These are phyloP conservation scores for Bactericera cockerelli DNA, from an alignment of 1,140 invertebrate genomes.

Conservation along the genomic window DNA sequence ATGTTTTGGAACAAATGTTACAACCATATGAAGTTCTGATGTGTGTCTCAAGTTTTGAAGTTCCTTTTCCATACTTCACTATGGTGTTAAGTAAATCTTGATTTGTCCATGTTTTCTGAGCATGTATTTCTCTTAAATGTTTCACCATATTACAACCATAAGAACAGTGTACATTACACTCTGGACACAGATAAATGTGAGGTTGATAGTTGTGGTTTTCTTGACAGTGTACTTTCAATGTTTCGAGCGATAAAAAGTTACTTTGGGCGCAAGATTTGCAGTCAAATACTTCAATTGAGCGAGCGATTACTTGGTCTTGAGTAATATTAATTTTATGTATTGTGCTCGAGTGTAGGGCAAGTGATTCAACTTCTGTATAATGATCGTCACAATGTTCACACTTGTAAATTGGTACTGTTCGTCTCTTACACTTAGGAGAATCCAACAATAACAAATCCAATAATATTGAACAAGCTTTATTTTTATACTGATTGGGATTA, in stretches of 20 bases:
- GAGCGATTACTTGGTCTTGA: no score
- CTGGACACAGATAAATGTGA: constrained; percentile 1
- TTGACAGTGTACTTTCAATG: background rate
- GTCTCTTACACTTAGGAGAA: background rate
- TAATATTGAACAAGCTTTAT: background rate
- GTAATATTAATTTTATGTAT: no score
- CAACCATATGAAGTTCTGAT: background rate
- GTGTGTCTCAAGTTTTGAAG: background rate
- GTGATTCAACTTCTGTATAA: background rate
- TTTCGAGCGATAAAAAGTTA: background rate
- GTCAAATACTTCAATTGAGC: background rate
- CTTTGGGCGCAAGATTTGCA: background rate
- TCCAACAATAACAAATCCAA: no score
- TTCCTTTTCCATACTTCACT: background rate
- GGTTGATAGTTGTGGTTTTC: background rate
- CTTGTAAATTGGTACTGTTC: background rate
- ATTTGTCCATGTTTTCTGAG: background rate
- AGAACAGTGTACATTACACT: background rate
- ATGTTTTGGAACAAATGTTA: background rate
- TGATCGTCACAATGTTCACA: background rate
- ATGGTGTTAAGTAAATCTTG: background rate
- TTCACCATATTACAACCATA: background rate
- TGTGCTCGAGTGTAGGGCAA: no score
- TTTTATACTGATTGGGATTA: background rate
- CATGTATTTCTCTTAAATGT: background rate